phyloP scores from a whole-genome alignment of 2,113 vertebrate species.

The Regulus satrapa region DNA sequence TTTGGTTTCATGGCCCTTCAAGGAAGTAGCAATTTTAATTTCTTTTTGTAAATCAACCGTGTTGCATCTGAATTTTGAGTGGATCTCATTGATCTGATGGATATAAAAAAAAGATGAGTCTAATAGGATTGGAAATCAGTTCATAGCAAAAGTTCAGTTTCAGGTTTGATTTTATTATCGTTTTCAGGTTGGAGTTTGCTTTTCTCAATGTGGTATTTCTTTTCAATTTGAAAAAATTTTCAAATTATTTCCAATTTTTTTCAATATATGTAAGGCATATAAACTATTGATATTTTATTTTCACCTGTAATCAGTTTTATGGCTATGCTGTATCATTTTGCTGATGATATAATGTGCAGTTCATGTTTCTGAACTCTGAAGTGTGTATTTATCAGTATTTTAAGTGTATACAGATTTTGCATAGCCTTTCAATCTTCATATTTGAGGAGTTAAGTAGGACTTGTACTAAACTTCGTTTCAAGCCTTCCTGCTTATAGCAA shows the following conservation, averaged over 20 bases:
- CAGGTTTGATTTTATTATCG: not conserved
- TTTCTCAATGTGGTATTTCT: not conserved
- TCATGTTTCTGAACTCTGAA: not conserved
- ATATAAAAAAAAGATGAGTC: not conserved
- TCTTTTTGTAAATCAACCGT: not conserved
- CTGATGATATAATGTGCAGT: not conserved
- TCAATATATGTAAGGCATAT: no score
- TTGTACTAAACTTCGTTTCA: not conserved
- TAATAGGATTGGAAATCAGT: not conserved
- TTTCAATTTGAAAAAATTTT: no score
- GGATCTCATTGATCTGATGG: not conserved
- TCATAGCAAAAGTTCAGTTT: not conserved
- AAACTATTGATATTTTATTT: no score
- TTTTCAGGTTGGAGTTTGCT: not conserved
- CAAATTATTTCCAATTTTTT: no score
- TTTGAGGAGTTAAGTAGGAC: not conserved
- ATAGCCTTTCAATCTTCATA: not conserved
- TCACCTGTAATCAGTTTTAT: not conserved
- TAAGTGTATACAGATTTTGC: not conserved
- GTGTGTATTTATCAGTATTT: not conserved
- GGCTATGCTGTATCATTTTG: not conserved
- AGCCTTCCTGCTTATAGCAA: not conserved
- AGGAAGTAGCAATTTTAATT: not conserved
- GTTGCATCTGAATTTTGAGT: not conserved
- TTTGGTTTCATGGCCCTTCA: not conserved